Percentiles rank a stretch among this genome's conserved stretches.
Conservation (phyloP, 1,140 invertebrate genomes). For the Pinna nobilis region DNA sequence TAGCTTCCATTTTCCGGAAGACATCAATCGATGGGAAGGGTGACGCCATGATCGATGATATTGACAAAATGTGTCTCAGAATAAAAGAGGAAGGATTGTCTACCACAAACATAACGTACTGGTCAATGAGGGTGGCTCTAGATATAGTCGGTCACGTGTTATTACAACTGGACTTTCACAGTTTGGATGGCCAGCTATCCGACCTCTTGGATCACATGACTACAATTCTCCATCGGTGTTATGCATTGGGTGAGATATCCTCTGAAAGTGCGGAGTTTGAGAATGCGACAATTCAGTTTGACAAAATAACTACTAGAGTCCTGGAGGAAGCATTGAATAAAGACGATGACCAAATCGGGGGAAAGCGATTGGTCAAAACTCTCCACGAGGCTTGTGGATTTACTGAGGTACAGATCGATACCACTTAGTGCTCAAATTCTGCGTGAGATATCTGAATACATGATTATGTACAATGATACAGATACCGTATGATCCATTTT, state of each 20-base stretch:
- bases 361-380: conserved; percentile 43
- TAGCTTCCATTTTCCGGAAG: conserved; percentile 53
- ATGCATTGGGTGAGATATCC: conserved; percentile 50
- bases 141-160: conserved; percentile 59
- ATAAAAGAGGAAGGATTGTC: conserved; percentile 27
- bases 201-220: conserved; percentile 43
- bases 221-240: conserved; percentile 56
- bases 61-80: conserved; percentile 46
- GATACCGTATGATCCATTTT: too few species aligned
- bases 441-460: background rate
- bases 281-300: conserved; percentile 39
- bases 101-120: conserved; percentile 47
- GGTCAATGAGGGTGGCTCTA: conserved; percentile 46
- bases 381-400: conserved; percentile 56
- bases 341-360: conserved; percentile 28
- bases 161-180: conserved; percentile 49
- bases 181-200: conserved; percentile 48
- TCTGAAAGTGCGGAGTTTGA: conserved; percentile 44
- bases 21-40: conserved; percentile 49
- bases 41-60: conserved; percentile 44
- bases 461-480: too few species aligned
- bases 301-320: conserved; percentile 46
- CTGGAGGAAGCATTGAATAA: conserved; percentile 45
- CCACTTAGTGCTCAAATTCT: background rate
- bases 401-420: conserved; percentile 39